Evolutionary conservation across 2,888 invertebrate species (phyloP), one percentile per base, ranked within the genome.

Genomic region (Drosophila anceps): DNA sequence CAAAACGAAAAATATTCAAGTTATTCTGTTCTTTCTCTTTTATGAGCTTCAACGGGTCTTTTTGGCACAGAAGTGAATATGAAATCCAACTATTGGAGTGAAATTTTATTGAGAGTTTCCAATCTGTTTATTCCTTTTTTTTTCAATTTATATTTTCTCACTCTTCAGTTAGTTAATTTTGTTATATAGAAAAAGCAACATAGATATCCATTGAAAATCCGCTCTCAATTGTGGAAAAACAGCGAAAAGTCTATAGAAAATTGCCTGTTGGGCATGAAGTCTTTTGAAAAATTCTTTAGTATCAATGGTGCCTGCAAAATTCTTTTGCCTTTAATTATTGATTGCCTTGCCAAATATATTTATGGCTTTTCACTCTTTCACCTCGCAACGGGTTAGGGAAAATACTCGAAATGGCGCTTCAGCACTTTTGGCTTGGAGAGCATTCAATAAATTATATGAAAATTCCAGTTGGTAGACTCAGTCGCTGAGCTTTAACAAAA

Each of bases 401-500:
- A 71, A 69, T 76, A 41, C 68, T 54, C 63, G 74, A 81, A 66
- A 69, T 78, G 84, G 79, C 84, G 75, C 66, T 64, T 60, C 35
- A 50, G 63, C 50, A 44, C 9, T 33, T 31, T 37, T 18, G 9
- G 48, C 50, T 66, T 53, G 33, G 37, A 48, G 65, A 65, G 68
- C 41, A 57, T 65, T 73, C 68, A 68, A 77, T 86, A 83, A 81
- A 80, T 78, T 81, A 74, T 39, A 57, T 68, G 76, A 71, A 88
- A 90, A 85, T 90, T 80, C 79, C 81, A 66, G 64, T 77, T 72
- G 73, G 62, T 72, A 64, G 70, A 79, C 82, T 78, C 76, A 77
- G 81, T 79, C 78, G 81, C 68, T 78, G 79, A 79, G 79, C 90
- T 90, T 88, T 82, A 90, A 81, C 81, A 86, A 86, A 84, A 84